These are phyloP conservation scores for Trogon surrucura DNA, from an alignment of 2,113 vertebrate species.

Conservation along the genomic window DNA sequence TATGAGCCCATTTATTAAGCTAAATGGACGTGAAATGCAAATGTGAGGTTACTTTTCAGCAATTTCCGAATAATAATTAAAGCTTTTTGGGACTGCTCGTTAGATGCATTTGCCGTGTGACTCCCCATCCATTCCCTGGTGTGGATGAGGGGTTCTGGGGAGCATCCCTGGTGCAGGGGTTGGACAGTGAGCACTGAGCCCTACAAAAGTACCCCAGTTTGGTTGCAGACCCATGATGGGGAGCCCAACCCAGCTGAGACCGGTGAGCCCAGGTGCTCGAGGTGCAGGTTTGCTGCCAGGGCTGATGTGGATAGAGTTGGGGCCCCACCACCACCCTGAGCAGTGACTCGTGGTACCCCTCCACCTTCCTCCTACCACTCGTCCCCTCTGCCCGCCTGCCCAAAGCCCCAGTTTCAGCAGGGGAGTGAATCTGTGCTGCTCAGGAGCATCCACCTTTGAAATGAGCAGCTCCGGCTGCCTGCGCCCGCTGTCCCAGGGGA, in stretches of 20 bases:
- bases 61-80: conserved; percentile 54
- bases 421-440: not conserved
- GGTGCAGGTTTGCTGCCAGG: not conserved
- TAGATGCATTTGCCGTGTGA: not conserved
- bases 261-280: not conserved
- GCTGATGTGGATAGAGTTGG: not conserved
- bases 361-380: not conserved
- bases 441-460: not conserved
- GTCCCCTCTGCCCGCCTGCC: fast-evolving
- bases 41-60: conserved; percentile 35
- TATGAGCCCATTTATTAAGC: conserved; percentile 37
- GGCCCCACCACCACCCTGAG: not conserved
- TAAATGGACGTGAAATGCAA: conserved; percentile 47
- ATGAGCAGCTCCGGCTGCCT: not conserved
- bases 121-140: not conserved
- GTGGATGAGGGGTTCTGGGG: not conserved
- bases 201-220: not conserved
- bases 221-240: fast-evolving
- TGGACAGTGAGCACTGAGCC: not conserved
- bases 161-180: fast-evolving
- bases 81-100: not conserved
- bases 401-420: not conserved
- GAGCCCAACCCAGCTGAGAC: not conserved
- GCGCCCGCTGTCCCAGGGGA: fast-evolving
- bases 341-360: not conserved